Conservation (phyloP, 2,888 invertebrate species). For the Diplazon laetatorius region DNA sequence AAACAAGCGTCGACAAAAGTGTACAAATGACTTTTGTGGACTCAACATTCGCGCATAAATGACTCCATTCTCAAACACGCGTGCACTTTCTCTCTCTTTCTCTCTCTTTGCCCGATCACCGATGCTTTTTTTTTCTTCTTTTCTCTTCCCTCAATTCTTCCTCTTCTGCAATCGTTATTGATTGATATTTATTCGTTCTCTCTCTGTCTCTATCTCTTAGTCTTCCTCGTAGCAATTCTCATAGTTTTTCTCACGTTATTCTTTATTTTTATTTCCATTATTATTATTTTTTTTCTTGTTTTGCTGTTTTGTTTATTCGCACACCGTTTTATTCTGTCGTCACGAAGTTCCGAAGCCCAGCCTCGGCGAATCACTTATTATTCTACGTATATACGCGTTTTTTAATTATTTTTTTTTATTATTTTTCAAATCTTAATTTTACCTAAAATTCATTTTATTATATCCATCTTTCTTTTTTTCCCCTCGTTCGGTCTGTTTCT, state of each 20-base stretch:
- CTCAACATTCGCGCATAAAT: conserved; percentile 58
- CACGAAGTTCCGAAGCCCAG: conserved; percentile 79
- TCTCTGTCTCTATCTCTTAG: no score
- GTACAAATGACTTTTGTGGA: conserved; percentile 68
- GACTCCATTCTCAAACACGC: conserved; percentile 51
- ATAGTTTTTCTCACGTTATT: conserved; percentile 37
- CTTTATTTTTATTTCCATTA: conserved; percentile 38
- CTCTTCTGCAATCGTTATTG: conserved; percentile 50
- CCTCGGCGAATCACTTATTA: conserved; percentile 72
- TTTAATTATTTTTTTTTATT: no score
- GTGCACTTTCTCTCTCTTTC: conserved; percentile 45
- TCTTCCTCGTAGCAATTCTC: conserved; percentile 43
- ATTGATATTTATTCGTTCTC: conserved; percentile 64
- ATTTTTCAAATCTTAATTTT: no score
- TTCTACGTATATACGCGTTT: conserved; percentile 69
- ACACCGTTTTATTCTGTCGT: conserved; percentile 57
- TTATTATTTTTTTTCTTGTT: conserved; percentile 33
- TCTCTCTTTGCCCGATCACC: conserved; percentile 53
- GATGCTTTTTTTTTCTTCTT: conserved; percentile 28
- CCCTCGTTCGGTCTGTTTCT: conserved; percentile 59
- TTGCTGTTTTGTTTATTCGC: conserved; percentile 30
- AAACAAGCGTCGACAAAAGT: conserved; percentile 77
- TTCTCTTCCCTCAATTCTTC: conserved; percentile 5
- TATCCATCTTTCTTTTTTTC: conserved; percentile 49
- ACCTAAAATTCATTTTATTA: conserved; percentile 46